These are phyloP conservation scores for Acronicta aceris DNA, from an alignment of 2,888 invertebrate species.

Conservation along the genomic window DNA sequence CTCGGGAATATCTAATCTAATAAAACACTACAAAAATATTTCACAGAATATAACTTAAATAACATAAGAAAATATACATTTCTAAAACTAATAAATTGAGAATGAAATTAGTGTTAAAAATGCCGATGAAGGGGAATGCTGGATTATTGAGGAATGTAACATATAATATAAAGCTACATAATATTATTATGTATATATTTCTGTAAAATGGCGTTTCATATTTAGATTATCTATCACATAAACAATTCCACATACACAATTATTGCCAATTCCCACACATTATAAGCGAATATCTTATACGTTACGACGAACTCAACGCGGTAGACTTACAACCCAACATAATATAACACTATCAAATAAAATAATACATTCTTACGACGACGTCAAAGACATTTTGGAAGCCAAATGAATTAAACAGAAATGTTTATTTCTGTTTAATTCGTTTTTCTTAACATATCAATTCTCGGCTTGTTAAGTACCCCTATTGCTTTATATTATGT, in stretches of 20 bases:
- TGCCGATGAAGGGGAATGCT: constrained; percentile 74
- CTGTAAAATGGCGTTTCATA: constrained; percentile 51
- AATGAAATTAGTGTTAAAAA: constrained; percentile 59
- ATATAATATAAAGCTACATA: constrained; percentile 51
- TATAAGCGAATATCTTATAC: constrained; percentile 54
- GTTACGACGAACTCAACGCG: constrained; percentile 26
- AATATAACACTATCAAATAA: constrained; percentile 23
- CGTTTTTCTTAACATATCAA: constrained; percentile 39
- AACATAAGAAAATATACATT: constrained; percentile 75
- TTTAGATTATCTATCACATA: constrained; percentile 70
- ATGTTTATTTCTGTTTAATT: constrained; percentile 28
- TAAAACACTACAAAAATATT: constrained; percentile 78
- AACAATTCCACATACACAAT: constrained; percentile 71
- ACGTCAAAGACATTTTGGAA: constrained; percentile 67
- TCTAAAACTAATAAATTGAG: constrained; percentile 60
- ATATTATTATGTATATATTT: constrained; percentile 43
- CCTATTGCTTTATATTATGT: constrained; percentile 36
- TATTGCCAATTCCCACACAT: constrained; percentile 76
- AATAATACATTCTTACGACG: constrained; percentile 65
- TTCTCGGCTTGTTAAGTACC: constrained; percentile 60
- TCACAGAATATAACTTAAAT: constrained; percentile 75
- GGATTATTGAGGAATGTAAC: constrained; percentile 65
- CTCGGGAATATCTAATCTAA: constrained; percentile 74
- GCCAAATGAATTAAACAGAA: constrained; percentile 58
- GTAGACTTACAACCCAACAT: constrained; percentile 19